Evolutionary conservation across 2,888 invertebrate genomes (phyloP).

Genomic region (Sphaeridia pumilis): DNA sequence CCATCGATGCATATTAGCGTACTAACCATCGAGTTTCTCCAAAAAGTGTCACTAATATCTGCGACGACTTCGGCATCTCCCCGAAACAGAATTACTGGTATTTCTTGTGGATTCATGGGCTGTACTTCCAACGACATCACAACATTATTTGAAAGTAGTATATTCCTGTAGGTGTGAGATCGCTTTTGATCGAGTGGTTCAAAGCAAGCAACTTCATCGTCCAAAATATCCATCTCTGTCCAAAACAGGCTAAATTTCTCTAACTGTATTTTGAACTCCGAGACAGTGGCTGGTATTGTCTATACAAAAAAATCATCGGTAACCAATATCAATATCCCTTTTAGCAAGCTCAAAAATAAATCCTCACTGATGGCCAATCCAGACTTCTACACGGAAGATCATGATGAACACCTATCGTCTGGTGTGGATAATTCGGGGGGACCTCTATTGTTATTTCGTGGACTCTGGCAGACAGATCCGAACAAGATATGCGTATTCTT

Average conservation of each 20-base stretch:
- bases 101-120: constrained; percentile 37
- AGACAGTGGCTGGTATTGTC: background rate
- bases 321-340: background rate
- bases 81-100: constrained; percentile 41
- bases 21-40: constrained; percentile 38
- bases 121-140: constrained; percentile 40
- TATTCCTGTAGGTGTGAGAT: constrained; percentile 40
- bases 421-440: constrained; percentile 20
- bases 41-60: constrained; percentile 37
- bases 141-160: constrained; percentile 34
- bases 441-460: constrained; percentile 18
- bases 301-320: too few relatives aligned
- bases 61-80: constrained; percentile 40
- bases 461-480: constrained; percentile 17
- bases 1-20: background rate
- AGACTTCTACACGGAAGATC: constrained; percentile 17
- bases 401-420: constrained; percentile 5
- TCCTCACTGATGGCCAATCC: constrained; percentile 18
- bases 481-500: constrained; percentile 15
- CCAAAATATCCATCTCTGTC: constrained; percentile 41
- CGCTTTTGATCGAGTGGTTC: constrained; percentile 41
- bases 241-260: constrained; percentile 36
- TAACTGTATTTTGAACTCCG: constrained; percentile 15
- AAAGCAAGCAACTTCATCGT: constrained; percentile 40
- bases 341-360: too few relatives aligned